phyloP scores from a whole-genome alignment of 1,140 invertebrate genomes.

The Eriosoma lanigerum region DNA sequence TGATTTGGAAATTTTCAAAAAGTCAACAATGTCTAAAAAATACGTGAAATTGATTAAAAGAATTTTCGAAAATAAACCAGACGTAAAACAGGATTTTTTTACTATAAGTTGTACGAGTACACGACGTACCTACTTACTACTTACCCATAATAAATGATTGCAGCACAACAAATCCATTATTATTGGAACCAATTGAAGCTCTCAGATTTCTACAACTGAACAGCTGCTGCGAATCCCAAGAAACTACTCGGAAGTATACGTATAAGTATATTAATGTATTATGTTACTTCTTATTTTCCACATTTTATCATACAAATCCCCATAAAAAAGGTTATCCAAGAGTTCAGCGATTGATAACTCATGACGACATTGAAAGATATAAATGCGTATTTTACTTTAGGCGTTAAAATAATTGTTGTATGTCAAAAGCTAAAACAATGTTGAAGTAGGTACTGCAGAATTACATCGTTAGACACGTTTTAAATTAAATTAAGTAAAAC shows the following conservation, averaged over 20 bases:
- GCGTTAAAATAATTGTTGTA: neutral
- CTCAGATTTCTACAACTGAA: neutral
- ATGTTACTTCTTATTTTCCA: neutral
- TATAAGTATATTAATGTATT: no score
- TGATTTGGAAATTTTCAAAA: constrained; percentile 6
- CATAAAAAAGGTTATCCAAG: constrained; percentile 8
- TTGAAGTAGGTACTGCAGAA: no score
- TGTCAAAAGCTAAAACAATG: neutral
- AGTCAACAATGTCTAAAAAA: neutral
- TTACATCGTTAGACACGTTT: neutral
- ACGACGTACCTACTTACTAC: neutral
- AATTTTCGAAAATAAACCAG: constrained; percentile 6
- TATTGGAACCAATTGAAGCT: neutral
- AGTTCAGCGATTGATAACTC: neutral
- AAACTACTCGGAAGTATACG: neutral
- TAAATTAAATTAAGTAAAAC: neutral
- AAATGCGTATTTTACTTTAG: neutral
- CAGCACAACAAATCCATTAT: constrained; percentile 2
- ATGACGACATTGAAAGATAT: neutral
- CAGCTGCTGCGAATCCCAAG: neutral
- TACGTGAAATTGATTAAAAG: neutral
- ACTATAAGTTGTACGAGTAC: neutral
- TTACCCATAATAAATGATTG: constrained; percentile 17
- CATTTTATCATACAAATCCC: neutral
- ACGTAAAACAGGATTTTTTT: neutral